These are phyloP conservation scores for Montipora cactus DNA, from an alignment of 64 coral and sea anemone genomes.

Conservation along the genomic window DNA sequence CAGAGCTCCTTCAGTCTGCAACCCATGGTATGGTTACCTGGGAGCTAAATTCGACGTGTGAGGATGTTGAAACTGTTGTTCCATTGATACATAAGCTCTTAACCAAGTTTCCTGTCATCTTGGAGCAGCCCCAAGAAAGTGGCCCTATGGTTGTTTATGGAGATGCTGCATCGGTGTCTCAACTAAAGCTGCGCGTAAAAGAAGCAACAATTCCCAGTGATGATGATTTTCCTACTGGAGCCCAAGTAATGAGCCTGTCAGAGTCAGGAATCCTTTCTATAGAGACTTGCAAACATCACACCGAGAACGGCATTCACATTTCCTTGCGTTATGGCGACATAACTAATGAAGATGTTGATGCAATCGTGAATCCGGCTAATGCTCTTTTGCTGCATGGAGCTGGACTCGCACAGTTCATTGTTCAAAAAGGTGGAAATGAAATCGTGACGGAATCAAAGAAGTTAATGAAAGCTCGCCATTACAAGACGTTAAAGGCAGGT, in stretches of 20 bases:
- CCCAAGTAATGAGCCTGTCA: not conserved
- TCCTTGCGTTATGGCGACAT: slow-evolving; percentile 80
- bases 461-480: slow-evolving; percentile 16
- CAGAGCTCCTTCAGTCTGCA: not conserved
- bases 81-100: not conserved
- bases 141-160: slow-evolving; percentile 5
- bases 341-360: slow-evolving; percentile 65
- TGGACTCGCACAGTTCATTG: slow-evolving; percentile 68
- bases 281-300: not conserved
- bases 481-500: slow-evolving; percentile 28
- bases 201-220: not conserved
- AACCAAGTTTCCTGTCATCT: not conserved
- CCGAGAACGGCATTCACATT: slow-evolving; percentile 36
- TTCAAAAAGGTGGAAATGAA: slow-evolving; percentile 52
- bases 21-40: too few species aligned
- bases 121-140: not conserved
- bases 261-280: not conserved
- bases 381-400: slow-evolving; percentile 10
- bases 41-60: not conserved
- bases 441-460: slow-evolving; percentile 58
- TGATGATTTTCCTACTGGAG: slow-evolving; percentile 4
- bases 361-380: slow-evolving; percentile 85
- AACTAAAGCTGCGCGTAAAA: not conserved
- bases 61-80: not conserved
- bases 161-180: slow-evolving; percentile 14